phyloP scores from a whole-genome alignment of 2,113 vertebrate genomes.

The Misgurnus anguillicaudatus region DNA sequence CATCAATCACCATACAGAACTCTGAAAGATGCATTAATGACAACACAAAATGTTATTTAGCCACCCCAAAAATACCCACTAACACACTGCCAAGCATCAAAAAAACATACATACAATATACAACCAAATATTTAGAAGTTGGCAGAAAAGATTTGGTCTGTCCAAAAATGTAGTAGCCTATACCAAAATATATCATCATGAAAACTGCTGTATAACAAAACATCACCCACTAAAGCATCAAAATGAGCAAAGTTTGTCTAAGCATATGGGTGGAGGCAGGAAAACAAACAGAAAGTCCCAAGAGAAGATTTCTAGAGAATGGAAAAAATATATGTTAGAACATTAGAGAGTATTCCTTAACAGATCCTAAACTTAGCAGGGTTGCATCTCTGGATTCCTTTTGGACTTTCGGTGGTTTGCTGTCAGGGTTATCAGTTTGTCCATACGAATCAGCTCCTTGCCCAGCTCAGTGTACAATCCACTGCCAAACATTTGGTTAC shows the following conservation, averaged over 20 bases:
- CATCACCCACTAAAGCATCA: not conserved
- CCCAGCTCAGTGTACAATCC: constrained; percentile 76
- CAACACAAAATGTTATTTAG: constrained; percentile 21
- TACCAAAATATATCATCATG: not conserved
- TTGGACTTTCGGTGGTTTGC: constrained; percentile 68
- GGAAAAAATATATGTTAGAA: not conserved
- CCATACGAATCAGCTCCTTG: constrained; percentile 72
- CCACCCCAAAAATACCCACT: not conserved
- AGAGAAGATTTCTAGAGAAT: not conserved
- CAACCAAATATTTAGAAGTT: not conserved
- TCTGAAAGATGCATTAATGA: constrained; percentile 11
- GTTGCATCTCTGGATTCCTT: constrained; percentile 71
- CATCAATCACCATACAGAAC: not conserved
- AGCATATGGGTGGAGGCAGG: not conserved
- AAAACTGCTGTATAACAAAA: not conserved
- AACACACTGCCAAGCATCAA: not conserved
- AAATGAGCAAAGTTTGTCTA: not conserved
- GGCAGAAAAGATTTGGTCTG: not conserved
- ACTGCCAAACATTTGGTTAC: constrained; percentile 75
- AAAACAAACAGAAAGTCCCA: not conserved
- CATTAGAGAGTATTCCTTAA: not conserved
- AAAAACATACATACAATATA: not conserved
- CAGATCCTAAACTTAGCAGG: constrained; percentile 42
- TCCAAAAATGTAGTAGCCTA: not conserved
- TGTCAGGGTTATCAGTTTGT: constrained; percentile 68